Base-by-base conservation (phyloP, 2,797 vertebrate genomes). In the Streptopelia turtur region DNA sequence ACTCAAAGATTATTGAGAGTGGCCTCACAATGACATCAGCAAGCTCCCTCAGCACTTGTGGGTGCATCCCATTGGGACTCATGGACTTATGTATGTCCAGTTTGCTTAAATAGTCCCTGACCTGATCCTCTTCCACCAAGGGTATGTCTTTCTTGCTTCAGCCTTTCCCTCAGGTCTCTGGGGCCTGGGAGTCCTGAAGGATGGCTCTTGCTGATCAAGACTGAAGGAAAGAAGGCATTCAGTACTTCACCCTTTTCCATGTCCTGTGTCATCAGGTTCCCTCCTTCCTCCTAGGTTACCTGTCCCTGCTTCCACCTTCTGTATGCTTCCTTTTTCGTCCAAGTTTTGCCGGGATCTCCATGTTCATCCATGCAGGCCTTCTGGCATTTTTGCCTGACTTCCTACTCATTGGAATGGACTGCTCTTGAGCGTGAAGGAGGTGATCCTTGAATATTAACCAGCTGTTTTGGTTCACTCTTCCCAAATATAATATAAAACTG, bases 371-470 rank as follows among this genome's bases (percentile, higher is more conserved):
- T 53, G 68, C 63, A 91, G 69, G 37, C 27, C 52, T 82, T 28
- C 66, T 85, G 79, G 87, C 75, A 87, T 90, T 92, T 85, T 75
- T 83, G 16, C 69, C 74, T 81, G 86, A 76, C 85, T 87, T 87
- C 37, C 39, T 66, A 88, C 53, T 90, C 83, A 71, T 66, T 75
- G 49, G 66, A 88, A 85, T 66, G 57, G 49, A 88, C 35, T 31
- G 53, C 15, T 82, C 75, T 84, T 63, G 43, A 68, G 43, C n/a
- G 55, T 59, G 63, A 88, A 83, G 49, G 35, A 79, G 49, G 55
- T 37, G 55, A 31, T 55, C 59, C 68, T 68, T 93, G 81, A 94
- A 91, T 83, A 89, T 35, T 69, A 91, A 93, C 79, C 14, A 93
- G 74, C 30, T 76, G 80, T 86, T 55, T 64, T 31, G 55, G n/a